Evolutionary conservation across 2,797 vertebrate species (phyloP).

Genomic region (Hypotaenidia philippensis): DNA sequence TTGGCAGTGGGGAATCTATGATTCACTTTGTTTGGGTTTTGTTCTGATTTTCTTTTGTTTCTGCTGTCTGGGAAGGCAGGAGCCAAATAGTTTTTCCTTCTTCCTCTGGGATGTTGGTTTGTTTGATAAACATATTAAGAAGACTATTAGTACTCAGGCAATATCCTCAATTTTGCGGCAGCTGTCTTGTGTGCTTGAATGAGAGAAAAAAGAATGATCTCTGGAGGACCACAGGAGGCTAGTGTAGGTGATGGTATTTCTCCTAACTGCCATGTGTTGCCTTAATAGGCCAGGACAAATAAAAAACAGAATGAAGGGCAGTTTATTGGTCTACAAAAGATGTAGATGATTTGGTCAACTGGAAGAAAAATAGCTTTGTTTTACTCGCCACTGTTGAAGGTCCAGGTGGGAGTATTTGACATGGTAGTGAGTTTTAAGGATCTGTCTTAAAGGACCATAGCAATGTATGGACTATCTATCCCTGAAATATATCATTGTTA

Average conservation of each 20-base stretch:
- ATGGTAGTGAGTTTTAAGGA: background rate
- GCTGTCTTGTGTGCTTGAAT: background rate
- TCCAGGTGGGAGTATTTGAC: background rate
- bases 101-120: background rate
- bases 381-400: background rate
- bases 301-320: background rate
- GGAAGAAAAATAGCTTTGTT: background rate
- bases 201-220: background rate
- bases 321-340: background rate
- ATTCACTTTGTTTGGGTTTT: conserved; percentile 1
- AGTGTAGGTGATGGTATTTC: background rate
- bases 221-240: background rate
- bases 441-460: background rate
- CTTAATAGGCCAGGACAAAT: background rate
- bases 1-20: background rate
- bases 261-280: background rate
- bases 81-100: background rate
- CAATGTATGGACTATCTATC: background rate
- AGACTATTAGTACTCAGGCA: background rate
- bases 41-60: background rate
- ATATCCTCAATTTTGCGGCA: background rate
- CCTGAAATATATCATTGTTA: background rate
- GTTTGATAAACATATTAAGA: conserved; percentile 1
- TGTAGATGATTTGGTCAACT: background rate
- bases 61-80: background rate